Evolutionary conservation across 2,797 vertebrate genomes (phyloP).

Genomic region (Lepilemur ruficaudatus): DNA sequence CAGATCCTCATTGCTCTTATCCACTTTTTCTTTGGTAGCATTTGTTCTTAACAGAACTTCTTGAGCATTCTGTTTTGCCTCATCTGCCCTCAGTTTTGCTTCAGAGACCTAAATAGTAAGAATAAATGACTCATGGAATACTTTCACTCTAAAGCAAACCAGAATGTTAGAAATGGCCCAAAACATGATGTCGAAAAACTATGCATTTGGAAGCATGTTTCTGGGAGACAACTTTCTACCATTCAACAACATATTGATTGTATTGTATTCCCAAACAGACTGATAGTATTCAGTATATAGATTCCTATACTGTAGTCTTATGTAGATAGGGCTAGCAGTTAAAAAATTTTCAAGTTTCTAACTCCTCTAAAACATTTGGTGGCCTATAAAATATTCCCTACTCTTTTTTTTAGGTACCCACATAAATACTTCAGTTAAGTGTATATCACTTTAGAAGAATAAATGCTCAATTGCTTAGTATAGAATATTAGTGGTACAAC

Average conservation of each 20-base stretch:
- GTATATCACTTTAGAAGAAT: not conserved
- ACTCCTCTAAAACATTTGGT: not conserved
- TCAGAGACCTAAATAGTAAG: slow-evolving; percentile 89
- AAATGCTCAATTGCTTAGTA: not conserved
- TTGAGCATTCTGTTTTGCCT: slow-evolving; percentile 93
- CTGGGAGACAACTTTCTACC: not conserved
- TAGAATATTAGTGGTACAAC: not conserved
- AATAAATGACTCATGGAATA: slow-evolving; percentile 23
- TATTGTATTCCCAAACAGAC: not conserved
- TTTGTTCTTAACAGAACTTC: slow-evolving; percentile 93
- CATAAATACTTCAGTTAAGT: not conserved
- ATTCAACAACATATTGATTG: not conserved
- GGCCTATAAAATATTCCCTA: not conserved
- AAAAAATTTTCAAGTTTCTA: not conserved
- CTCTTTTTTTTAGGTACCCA: not conserved
- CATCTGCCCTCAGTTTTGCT: slow-evolving; percentile 93
- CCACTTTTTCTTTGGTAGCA: slow-evolving; percentile 91
- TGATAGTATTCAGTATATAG: not conserved
- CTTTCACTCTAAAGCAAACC: not conserved
- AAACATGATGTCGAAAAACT: not conserved
- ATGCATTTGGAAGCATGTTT: not conserved
- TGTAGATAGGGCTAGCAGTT: not conserved
- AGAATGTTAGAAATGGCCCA: not conserved
- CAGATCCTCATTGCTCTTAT: slow-evolving; percentile 94
- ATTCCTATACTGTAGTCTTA: not conserved